phyloP scores from a whole-genome alignment of 2,888 invertebrate species.

The Nyleta sp. region DNA sequence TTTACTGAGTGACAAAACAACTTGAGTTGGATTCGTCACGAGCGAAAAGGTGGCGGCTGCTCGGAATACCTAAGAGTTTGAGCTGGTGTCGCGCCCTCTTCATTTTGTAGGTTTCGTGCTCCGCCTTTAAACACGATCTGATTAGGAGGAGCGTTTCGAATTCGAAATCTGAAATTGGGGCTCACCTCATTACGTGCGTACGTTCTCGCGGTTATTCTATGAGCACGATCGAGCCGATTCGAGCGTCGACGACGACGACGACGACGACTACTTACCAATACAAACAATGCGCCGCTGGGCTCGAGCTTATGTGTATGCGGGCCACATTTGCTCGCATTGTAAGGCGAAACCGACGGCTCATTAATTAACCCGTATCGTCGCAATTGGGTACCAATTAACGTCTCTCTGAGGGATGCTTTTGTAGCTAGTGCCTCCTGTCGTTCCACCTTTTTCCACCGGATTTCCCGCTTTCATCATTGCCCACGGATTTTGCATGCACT shows the following conservation, averaged over 20 bases:
- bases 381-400: slow-evolving; percentile 54
- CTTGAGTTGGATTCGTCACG: no score
- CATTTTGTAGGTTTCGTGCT: no score
- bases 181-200: no score
- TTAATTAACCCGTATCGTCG: slow-evolving; percentile 58
- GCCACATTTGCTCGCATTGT: slow-evolving; percentile 23
- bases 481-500: background rate
- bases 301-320: slow-evolving; percentile 7
- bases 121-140: no score
- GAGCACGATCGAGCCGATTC: no score
- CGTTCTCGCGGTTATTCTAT: no score
- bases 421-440: slow-evolving; percentile 20
- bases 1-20: slow-evolving; percentile 45
- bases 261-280: slow-evolving; percentile 23
- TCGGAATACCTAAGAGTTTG: slow-evolving; percentile 65
- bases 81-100: no score
- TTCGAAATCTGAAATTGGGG: no score
- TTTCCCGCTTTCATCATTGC: background rate
- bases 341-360: slow-evolving; percentile 18
- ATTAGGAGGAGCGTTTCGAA: no score
- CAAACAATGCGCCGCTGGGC: no score
- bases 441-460: slow-evolving; percentile 4
- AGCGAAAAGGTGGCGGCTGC: slow-evolving; percentile 45
- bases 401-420: slow-evolving; percentile 41
- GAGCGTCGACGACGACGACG: no score